A percentile compares a stretch with the other conserved stretches of the same genome.
Conservation (phyloP, 2,797 vertebrate genomes). For the Hippocampus kuda region DNA sequence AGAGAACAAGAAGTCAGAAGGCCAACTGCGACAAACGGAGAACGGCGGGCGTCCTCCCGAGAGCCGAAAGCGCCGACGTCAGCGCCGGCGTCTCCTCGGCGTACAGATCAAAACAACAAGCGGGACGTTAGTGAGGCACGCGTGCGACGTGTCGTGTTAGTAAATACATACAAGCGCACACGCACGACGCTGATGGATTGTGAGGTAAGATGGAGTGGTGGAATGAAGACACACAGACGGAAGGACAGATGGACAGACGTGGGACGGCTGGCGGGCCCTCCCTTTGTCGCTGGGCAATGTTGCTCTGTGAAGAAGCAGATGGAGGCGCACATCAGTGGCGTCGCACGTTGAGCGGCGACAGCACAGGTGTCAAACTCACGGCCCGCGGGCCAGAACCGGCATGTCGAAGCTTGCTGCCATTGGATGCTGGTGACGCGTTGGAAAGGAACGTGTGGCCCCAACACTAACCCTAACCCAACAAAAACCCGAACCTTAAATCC, state of each 20-base stretch:
- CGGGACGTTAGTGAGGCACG: neutral
- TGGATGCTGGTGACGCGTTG: too few relatives aligned
- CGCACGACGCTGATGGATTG: conserved; percentile 53
- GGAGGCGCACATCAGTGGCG: conserved; percentile 31
- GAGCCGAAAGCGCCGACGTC: neutral
- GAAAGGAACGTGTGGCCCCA: neutral
- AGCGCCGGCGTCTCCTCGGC: neutral
- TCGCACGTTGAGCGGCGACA: neutral
- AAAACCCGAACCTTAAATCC: too few relatives aligned
- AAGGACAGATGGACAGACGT: conserved; percentile 58
- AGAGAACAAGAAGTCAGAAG: neutral
- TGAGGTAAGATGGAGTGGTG: conserved; percentile 60
- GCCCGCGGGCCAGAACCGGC: too few relatives aligned
- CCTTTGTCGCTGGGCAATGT: conserved; percentile 43
- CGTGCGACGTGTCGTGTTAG: neutral
- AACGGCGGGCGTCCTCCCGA: neutral
- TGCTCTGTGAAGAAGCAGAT: conserved; percentile 61
- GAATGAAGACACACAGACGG: conserved; percentile 64
- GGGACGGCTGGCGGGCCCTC: conserved; percentile 39
- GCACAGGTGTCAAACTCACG: too few relatives aligned
- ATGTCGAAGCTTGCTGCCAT: too few relatives aligned
- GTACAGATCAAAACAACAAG: neutral
- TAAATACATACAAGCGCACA: conserved; percentile 37
- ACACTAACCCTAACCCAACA: too few relatives aligned
- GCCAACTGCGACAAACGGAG: conserved; percentile 1